Evolutionary conservation across 2,797 vertebrate species (phyloP), one percentile per base, ranked within the genome.

Genomic region (Cynodonichthys magdalenae): DNA sequence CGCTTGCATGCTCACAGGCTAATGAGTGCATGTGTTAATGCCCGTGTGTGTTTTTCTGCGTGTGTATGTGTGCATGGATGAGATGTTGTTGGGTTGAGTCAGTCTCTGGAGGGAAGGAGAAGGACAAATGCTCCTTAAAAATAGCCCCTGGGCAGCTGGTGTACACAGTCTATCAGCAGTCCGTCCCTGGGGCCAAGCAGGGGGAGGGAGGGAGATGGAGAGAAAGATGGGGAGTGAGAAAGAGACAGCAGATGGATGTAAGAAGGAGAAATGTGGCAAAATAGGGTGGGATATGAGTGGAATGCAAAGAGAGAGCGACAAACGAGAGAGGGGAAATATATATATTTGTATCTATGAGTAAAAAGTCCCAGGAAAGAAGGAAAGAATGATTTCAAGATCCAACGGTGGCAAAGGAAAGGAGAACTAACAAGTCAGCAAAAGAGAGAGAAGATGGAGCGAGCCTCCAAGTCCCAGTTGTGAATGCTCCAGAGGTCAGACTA

Each of bases 41-140:
- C 75, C 81, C 52, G 49, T 65, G 84, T 89, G 87, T 90, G 88
- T 89, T 87, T 85, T 71, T 87, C 83, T 79, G 81, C 17, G 77
- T 75, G 20, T 74, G 68, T 66, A 81, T 77, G 78, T 82, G 84
- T 82, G 79, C 79, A 50, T 55, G 71, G 71, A 71, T 52, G 85
- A 89, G 87, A 91, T 88, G 91, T 83, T 91, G 91, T 91, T 90
- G 86, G 91, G 89, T 91, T 87, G 89, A 92, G 90, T 92, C 90
- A 92, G 91, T 90, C 90, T 90, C 91, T 87, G 86, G 90, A 90
- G 92, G 87, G 70, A 90, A 83, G 71, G 84, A 89, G 90, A 92
- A 91, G 91, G 92, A 92, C 93, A 94, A 93, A 93, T 94, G 92
- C 90, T 93, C 89, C 92, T 92, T 94, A 92, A 93, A 94, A 93